Evolutionary conservation across 64 coral and sea anemone genomes (phyloP).

Genomic region (Exaiptasia diaphana): DNA sequence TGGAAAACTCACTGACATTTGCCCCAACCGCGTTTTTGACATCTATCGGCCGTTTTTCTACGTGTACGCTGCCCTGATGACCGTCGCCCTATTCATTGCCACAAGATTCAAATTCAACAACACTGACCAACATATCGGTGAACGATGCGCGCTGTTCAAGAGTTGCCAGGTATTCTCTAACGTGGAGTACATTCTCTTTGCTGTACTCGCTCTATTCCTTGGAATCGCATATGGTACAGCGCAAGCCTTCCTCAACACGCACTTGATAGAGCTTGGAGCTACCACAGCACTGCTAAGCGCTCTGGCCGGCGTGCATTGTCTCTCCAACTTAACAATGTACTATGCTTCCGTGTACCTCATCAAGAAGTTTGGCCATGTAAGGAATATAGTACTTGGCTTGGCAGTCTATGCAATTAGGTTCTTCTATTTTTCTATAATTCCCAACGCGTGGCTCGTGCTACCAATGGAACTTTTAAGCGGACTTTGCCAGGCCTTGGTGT

Average conservation of each 20-base stretch:
- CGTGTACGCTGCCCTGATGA: conserved; percentile 73
- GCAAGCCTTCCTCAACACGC: conserved; percentile 66
- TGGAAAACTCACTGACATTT: conserved; percentile 66
- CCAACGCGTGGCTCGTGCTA: conserved; percentile 77
- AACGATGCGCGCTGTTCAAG: conserved; percentile 52
- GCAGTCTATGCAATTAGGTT: conserved; percentile 64
- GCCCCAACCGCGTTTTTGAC: conserved; percentile 77
- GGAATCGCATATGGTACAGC: conserved; percentile 56
- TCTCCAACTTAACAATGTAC: conserved; percentile 69
- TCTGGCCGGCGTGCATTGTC: conserved; percentile 62
- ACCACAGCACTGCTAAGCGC: conserved; percentile 76
- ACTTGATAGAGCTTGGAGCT: conserved; percentile 74
- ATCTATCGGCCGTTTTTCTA: conserved; percentile 96
- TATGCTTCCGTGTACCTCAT: conserved; percentile 69
- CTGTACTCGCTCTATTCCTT: conserved; percentile 61
- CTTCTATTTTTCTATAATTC: conserved; percentile 82
- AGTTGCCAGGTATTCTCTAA: conserved; percentile 60
- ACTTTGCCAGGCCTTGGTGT: conserved; percentile 60
- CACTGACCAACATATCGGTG: conserved; percentile 25
- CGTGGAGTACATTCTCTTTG: conserved; percentile 70
- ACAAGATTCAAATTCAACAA: conserved; percentile 76
- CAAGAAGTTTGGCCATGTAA: conserved; percentile 62
- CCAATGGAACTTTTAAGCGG: conserved; percentile 84
- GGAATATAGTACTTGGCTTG: conserved; percentile 61
- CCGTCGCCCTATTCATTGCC: conserved; percentile 62